Base-by-base conservation (phyloP, 2,797 vertebrate genomes). In the Kryptopterus vitreolus region DNA sequence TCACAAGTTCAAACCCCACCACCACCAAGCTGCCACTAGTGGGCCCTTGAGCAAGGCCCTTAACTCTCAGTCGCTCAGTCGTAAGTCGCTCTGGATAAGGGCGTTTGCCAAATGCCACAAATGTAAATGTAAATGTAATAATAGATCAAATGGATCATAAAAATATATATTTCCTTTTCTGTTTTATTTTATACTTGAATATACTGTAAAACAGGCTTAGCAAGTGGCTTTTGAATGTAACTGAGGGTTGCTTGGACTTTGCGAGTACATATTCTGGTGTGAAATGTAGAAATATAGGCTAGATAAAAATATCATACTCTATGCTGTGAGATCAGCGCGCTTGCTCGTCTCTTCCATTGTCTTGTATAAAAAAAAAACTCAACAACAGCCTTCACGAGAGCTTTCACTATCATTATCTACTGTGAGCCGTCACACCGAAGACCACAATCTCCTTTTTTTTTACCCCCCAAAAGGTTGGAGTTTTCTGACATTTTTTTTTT, bases 361-460 rank as follows among this genome's bases (percentile, higher is more conserved):
- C 31, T 76, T 63, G 58, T 72, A 55, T 50, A 71, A 78, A 31
- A 33, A 1, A 20, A 52, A 22, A 20, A 31, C 43, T 57, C 24
- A 82, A 24, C 71, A 46, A 38, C 10, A 70, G 26, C 20, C 50
- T 80, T 77, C 43, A 65, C 20, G 22, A 70, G 65, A 81, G 76
- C 66, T 74, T 69, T 70, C 65, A 61, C 73, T 59, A 33, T 50
- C 65, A 77, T 81, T 81, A 70, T 81, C 57, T 55, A 35, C 43
- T 35, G 33, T 65, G 57, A 77, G 72, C 68, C 4, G 18, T 71
- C 63, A 70, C 48, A 62, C 81, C 9, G 24, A 48, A 50, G 53
- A 75, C 75, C 33, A 79, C 71, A 76, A 66, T 80, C 81, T 46
- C 18, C 4, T 4, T 29, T 33, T 81, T 79, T 50, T 38, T n/a